Evolutionary conservation across 2,113 vertebrate species (phyloP), one percentile per base, ranked within the genome.

Genomic region (Prolemur simus): DNA sequence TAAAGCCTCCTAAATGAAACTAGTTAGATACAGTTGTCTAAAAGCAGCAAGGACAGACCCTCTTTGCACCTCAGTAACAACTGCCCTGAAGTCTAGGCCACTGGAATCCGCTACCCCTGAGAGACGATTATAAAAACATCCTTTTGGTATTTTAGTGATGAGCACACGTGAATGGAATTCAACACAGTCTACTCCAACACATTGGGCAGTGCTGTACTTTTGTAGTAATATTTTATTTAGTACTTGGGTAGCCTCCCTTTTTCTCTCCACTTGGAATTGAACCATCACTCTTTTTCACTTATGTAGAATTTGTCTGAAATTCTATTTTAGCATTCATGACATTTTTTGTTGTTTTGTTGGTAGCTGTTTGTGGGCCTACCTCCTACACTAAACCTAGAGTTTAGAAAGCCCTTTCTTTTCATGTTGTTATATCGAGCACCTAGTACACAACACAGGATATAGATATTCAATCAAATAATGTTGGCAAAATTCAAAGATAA

Each of bases 171-270:
- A 32, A 29, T 4, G 47, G 56, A 87, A 47, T 34, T 42, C 56
- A 64, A 37, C 58, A 64, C 10, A 3, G 47, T 10, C 34, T 21
- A 18, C 10, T 88, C 56, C 56, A n/a, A 18, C 4, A 10, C 8
- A 5, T 1, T 2, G 23, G 32, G 27, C 37, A 45, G 15, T 0
- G 9, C 6, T 12, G 9, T 8, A 9, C 25, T 14, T 82, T 27
- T 18, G 6, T 2, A 42, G 45, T 0, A 23, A 23, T 84, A 11
- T 12, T n/a, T 66, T 42, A 17, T 0, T 23, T 9, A 39, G 60
- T 37, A 74, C 56, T 58, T 23, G 27, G 9, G 8, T 34, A 58
- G 37, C 12, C 25, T 45, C 5, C 8, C 25, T 15, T 32, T n/a
- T n/a, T 18, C 27, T 64, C 34, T 34, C 47, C 34, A 7, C 63